Conservation (phyloP, 2,888 invertebrate species). For the Troides helena region DNA sequence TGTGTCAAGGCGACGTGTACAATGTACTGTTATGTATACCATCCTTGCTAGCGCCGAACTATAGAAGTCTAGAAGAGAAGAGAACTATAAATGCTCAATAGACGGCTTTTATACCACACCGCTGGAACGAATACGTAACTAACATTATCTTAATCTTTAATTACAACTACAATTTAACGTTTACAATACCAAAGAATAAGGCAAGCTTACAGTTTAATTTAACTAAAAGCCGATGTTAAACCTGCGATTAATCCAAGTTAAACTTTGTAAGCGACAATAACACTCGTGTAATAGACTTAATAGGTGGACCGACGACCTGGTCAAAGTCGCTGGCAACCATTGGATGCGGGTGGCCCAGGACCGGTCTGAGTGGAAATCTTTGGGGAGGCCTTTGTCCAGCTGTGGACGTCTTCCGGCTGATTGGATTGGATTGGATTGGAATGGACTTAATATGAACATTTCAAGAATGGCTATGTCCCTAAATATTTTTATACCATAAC, state of each 20-base stretch:
- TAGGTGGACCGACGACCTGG: too few species aligned
- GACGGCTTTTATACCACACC: not conserved
- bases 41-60: too few species aligned
- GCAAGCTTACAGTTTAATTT: not conserved
- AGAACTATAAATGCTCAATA: not conserved
- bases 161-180: not conserved
- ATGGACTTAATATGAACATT: not conserved
- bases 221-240: not conserved
- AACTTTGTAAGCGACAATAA: not conserved
- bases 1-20: too few species aligned
- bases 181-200: not conserved
- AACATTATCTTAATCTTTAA: not conserved
- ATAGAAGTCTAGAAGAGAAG: too few species aligned
- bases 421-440: too few species aligned
- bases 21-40: too few species aligned
- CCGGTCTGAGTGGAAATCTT: too few species aligned
- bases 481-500: not conserved
- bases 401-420: too few species aligned
- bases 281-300: not conserved
- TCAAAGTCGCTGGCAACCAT: too few species aligned
- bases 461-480: not conserved
- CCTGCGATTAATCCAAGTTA: not conserved
- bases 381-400: too few species aligned
- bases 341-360: too few species aligned
- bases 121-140: not conserved